phyloP scores from a whole-genome alignment of 2,797 vertebrate genomes.

The Labeo calbasu region DNA sequence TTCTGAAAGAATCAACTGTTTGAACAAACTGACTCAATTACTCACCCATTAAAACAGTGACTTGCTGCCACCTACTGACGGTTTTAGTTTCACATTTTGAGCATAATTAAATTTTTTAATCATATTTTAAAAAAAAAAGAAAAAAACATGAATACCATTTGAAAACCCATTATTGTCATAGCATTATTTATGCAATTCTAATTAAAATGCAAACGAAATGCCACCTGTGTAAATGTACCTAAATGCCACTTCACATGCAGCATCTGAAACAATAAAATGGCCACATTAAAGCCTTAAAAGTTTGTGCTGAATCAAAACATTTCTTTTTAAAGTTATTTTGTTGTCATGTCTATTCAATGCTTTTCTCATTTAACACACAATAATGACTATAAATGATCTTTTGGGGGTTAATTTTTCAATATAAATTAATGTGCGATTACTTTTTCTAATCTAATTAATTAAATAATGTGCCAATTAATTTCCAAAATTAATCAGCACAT shows the following conservation, averaged over 20 bases:
- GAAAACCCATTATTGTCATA: background rate
- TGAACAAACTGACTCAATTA: no score
- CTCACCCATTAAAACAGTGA: no score
- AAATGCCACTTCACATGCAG: background rate
- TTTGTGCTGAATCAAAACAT: background rate
- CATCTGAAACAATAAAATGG: background rate
- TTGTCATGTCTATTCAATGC: background rate
- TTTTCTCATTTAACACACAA: background rate
- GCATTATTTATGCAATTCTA: background rate
- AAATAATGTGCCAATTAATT: background rate
- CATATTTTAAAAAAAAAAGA: background rate
- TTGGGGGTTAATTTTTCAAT: background rate
- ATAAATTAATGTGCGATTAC: background rate
- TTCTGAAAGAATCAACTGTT: no score
- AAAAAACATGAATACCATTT: no score
- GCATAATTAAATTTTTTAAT: background rate
- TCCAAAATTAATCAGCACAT: background rate
- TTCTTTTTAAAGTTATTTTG: background rate
- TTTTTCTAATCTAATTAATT: background rate
- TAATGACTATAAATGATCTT: background rate
- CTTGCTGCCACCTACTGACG: no score
- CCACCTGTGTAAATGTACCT: background rate
- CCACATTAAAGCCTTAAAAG: background rate
- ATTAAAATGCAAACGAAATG: background rate
- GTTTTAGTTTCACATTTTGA: no score